phyloP scores from a whole-genome alignment of 2,888 invertebrate species.

The Hetaerina titia region DNA sequence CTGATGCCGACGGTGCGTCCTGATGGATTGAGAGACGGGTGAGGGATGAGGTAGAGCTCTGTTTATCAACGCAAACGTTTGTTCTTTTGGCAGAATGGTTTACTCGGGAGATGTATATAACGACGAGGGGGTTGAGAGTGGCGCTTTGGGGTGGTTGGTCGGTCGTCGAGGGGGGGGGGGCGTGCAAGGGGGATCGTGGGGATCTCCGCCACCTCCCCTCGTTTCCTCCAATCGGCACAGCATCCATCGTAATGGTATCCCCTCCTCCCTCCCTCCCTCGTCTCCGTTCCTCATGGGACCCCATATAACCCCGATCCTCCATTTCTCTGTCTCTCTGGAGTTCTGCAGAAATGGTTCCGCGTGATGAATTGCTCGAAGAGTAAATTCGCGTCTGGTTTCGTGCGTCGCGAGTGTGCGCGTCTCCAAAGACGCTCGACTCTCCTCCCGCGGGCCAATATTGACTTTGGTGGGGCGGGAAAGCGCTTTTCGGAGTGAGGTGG shows the following conservation, averaged over 20 bases:
- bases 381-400: constrained; percentile 56
- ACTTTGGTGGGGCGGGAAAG: constrained; percentile 30
- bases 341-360: constrained; percentile 64
- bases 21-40: not conserved
- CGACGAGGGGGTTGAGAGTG: not conserved
- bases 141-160: not conserved
- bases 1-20: not conserved
- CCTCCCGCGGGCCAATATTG: constrained; percentile 56
- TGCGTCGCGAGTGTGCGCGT: not conserved
- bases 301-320: not conserved
- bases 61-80: constrained; percentile 43
- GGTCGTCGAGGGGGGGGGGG: not conserved
- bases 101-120: not conserved
- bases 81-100: constrained; percentile 16
- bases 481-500: not conserved
- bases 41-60: not conserved
- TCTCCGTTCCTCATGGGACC: not conserved
- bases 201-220: not conserved
- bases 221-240: not conserved
- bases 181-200: not conserved
- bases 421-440: not conserved
- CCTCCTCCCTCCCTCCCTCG: not conserved
- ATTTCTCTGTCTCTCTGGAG: not conserved
- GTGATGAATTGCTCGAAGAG: constrained; percentile 62
- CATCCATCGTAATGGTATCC: not conserved